A percentile compares a stretch with the other conserved stretches of the same genome.
Conservation (phyloP, 2,113 vertebrate species). For the Callipepla californica region DNA sequence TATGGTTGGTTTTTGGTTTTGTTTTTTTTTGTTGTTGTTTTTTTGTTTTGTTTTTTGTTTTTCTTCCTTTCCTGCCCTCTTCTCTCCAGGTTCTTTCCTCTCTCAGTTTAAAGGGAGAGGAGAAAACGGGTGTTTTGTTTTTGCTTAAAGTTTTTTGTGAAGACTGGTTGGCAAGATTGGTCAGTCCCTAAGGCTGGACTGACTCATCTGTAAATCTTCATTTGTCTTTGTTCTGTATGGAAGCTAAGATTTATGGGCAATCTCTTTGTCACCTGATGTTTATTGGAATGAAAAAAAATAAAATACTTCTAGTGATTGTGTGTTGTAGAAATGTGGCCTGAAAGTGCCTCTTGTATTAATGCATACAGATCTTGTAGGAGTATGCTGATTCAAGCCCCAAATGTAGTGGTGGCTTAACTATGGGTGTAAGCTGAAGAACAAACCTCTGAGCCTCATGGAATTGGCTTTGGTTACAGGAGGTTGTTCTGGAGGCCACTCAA, state of each 20-base stretch:
- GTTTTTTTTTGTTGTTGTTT: not conserved
- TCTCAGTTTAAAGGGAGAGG: not conserved
- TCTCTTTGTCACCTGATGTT: not conserved
- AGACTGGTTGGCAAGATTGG: not conserved
- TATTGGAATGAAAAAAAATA: not conserved
- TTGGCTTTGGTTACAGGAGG: not conserved
- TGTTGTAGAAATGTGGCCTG: not conserved
- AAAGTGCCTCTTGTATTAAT: not conserved
- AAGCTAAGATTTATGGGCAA: not conserved
- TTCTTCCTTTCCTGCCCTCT: not conserved
- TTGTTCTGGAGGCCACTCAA: not conserved
- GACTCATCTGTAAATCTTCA: not conserved
- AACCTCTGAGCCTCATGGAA: not conserved
- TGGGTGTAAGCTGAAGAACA: not conserved
- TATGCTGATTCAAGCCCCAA: not conserved
- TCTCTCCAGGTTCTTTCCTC: not conserved
- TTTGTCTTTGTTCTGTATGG: not conserved
- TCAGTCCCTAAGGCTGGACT: not conserved
- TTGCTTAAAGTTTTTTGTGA: not conserved
- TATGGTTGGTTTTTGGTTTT: not conserved
- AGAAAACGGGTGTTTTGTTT: not conserved
- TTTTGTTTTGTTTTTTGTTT: not conserved
- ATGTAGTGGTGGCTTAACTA: not conserved
- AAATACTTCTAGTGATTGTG: not conserved
- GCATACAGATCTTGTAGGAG: not conserved